Percentiles rank a stretch among this genome's conserved stretches.
Evolutionary conservation across 37 sponge, comb jelly and placozoan genomes (phyloP).

Genomic region (Chondrosia reniformis): DNA sequence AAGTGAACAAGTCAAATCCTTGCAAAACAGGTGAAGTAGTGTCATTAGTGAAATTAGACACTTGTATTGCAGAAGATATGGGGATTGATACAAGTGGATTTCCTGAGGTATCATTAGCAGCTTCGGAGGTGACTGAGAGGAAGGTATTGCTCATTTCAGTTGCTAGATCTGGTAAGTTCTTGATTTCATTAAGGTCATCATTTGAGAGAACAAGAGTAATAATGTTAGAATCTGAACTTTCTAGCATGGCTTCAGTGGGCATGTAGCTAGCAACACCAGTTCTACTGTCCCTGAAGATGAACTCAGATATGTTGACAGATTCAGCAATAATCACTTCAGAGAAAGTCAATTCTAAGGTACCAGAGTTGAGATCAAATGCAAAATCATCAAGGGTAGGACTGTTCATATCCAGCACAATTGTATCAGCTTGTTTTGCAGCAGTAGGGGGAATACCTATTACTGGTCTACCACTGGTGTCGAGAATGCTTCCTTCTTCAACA

Average conservation of each 20-base stretch:
- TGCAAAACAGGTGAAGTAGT: slow-evolving; percentile 50
- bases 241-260: slow-evolving; percentile 38
- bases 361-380: slow-evolving; percentile 71
- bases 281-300: slow-evolving; percentile 45
- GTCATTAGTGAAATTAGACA: slow-evolving; percentile 37
- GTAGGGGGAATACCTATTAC: slow-evolving; percentile 29
- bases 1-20: slow-evolving; percentile 67
- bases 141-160: slow-evolving; percentile 49
- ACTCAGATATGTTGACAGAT: slow-evolving; percentile 28
- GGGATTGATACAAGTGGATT: slow-evolving; percentile 33
- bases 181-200: slow-evolving; percentile 57
- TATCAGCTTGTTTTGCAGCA: slow-evolving; percentile 50
- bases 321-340: slow-evolving; percentile 53
- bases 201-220: slow-evolving; percentile 41
- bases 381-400: slow-evolving; percentile 58
- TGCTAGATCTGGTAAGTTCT: slow-evolving; percentile 36
- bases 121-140: slow-evolving; percentile 40
- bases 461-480: slow-evolving; percentile 41
- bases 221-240: slow-evolving; percentile 43
- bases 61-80: slow-evolving; percentile 22
- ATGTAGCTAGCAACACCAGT: neutral
- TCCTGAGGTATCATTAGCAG: slow-evolving; percentile 43
- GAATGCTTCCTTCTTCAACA: slow-evolving; percentile 37
- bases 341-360: slow-evolving; percentile 66
- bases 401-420: slow-evolving; percentile 49